Conservation (phyloP, 2,888 invertebrate species). For the Lasioglossum malachurum region DNA sequence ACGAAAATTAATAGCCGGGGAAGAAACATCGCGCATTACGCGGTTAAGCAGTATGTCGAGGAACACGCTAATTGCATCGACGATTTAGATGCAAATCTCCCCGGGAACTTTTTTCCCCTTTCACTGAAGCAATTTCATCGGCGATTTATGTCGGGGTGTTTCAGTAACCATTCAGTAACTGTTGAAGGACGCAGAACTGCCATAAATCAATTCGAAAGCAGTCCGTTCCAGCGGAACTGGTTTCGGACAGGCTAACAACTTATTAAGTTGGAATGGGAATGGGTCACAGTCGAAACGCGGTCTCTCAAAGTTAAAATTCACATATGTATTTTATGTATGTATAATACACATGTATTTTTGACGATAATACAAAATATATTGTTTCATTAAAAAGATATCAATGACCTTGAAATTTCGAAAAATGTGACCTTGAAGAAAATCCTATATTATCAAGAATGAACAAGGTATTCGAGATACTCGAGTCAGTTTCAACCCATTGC, state of each 20-base stretch:
- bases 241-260: background rate
- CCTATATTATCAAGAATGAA: background rate
- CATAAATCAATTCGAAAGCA: slow-evolving; percentile 5
- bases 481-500: too few relatives aligned
- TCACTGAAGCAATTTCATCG: slow-evolving; percentile 20
- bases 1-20: slow-evolving; percentile 28
- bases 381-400: background rate
- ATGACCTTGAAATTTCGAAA: background rate
- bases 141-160: slow-evolving; percentile 23
- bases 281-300: background rate
- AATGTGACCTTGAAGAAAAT: too few relatives aligned
- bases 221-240: background rate
- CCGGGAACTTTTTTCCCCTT: slow-evolving; percentile 34
- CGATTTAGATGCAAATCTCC: slow-evolving; percentile 57
- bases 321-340: background rate
- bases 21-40: slow-evolving; percentile 38
- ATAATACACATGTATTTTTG: too few relatives aligned
- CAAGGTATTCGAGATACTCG: background rate
- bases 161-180: background rate
- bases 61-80: slow-evolving; percentile 48
- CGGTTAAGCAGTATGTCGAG: slow-evolving; percentile 41
- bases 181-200: background rate
- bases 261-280: background rate
- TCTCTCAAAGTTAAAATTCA: background rate
- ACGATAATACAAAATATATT: too few relatives aligned